phyloP scores from a whole-genome alignment of 2,888 invertebrate species.

The Meta bourneti region DNA sequence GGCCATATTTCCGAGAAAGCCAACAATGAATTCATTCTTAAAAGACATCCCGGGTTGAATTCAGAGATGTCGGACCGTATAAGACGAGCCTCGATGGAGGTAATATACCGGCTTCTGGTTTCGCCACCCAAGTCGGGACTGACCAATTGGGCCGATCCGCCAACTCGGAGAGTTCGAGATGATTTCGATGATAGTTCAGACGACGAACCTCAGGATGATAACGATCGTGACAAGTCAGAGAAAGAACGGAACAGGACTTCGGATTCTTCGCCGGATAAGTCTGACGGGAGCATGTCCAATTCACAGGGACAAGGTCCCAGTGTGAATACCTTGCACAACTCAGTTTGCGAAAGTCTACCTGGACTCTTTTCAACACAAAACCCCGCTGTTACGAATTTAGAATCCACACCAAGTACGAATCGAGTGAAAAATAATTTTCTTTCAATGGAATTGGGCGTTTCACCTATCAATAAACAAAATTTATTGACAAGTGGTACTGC shows the following conservation, averaged over 20 bases:
- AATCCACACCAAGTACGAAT: conserved; percentile 52
- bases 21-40: neutral
- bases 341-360: neutral
- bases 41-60: neutral
- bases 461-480: conserved; percentile 62
- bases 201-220: neutral
- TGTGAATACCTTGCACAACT: neutral
- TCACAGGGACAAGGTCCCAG: neutral
- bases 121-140: neutral
- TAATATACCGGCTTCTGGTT: too few relatives aligned
- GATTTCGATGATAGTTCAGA: neutral
- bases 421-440: neutral
- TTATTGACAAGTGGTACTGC: conserved; percentile 39
- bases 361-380: too few relatives aligned
- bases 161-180: neutral
- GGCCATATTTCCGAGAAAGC: neutral
- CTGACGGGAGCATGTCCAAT: neutral
- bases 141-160: neutral
- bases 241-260: too few relatives aligned
- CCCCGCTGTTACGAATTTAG: neutral
- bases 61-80: too few relatives aligned
- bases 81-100: too few relatives aligned
- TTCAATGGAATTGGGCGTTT: conserved; percentile 26
- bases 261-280: too few relatives aligned
- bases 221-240: neutral